Conservation (phyloP, 92 coral and sea anemone genomes). For the Porites lobata region DNA sequence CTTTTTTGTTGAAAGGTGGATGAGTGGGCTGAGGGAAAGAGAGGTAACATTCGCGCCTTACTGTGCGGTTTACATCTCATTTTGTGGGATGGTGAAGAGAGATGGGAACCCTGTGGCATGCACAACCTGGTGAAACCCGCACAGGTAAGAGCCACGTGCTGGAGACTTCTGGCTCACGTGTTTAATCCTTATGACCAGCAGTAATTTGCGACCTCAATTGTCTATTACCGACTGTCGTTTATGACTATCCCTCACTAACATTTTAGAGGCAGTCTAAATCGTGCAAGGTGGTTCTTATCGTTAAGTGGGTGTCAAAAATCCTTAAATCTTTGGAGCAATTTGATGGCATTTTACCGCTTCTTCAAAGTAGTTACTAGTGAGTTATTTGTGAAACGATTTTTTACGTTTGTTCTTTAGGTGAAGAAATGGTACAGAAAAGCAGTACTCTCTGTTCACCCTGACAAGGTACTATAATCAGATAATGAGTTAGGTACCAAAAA, state of each 20-base stretch:
- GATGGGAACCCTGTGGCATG: slow-evolving; percentile 96
- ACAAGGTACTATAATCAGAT: slow-evolving; percentile 71
- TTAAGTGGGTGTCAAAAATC: no score
- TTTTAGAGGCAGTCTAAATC: no score
- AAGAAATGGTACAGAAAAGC: slow-evolving; percentile 93
- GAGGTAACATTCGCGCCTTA: slow-evolving; percentile 93
- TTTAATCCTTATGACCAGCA: background rate
- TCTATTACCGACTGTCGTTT: no score
- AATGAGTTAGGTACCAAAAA: background rate
- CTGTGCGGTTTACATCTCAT: slow-evolving; percentile 90
- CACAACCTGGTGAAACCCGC: slow-evolving; percentile 95
- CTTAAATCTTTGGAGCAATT: no score
- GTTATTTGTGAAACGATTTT: no score
- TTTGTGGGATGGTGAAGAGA: slow-evolving; percentile 91
- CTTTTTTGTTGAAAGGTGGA: slow-evolving; percentile 66
- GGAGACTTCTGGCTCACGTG: background rate
- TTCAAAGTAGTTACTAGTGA: no score
- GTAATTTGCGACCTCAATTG: no score
- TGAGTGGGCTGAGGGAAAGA: slow-evolving; percentile 96
- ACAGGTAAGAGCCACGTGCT: slow-evolving; percentile 65
- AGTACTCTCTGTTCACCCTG: slow-evolving; percentile 95
- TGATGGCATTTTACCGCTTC: no score
- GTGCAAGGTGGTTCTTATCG: no score
- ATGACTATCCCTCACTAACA: no score
- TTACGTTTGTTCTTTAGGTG: slow-evolving; percentile 59